phyloP scores from a whole-genome alignment of 92 coral and sea anemone species.

The Palythoa caribaeorum region DNA sequence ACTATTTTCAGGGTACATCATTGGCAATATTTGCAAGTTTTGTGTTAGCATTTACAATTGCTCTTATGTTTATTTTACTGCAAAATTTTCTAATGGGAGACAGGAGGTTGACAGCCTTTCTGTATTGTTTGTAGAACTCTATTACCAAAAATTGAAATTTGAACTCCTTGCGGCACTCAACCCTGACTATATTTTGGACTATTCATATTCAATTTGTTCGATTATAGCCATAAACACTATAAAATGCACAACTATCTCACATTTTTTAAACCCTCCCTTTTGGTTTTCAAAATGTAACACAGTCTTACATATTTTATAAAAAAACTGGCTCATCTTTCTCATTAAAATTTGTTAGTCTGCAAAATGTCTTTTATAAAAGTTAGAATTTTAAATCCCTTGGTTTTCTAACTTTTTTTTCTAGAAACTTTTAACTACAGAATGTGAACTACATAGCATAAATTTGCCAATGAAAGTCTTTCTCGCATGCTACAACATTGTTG shows the following conservation, averaged over 20 bases:
- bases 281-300: constrained; percentile 27
- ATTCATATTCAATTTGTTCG: constrained; percentile 13
- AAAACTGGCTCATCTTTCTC: constrained; percentile 16
- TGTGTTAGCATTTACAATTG: constrained; percentile 12
- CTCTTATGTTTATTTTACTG: constrained; percentile 14
- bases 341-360: not conserved
- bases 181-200: constrained; percentile 26
- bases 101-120: constrained; percentile 15
- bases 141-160: constrained; percentile 10
- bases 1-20: constrained; percentile 24
- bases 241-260: constrained; percentile 15
- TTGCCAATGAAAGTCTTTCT: constrained; percentile 11
- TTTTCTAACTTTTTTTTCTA: not conserved
- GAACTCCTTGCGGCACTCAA: constrained; percentile 17
- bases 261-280: constrained; percentile 23
- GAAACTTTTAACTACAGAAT: not conserved
- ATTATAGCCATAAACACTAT: not conserved
- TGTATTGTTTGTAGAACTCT: constrained; percentile 22
- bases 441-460: constrained; percentile 23
- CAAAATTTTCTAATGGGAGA: constrained; percentile 11
- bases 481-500: constrained; percentile 31
- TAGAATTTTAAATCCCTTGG: not conserved
- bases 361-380: not conserved
- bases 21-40: constrained; percentile 20
- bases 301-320: constrained; percentile 19